A percentile compares a stretch with the other conserved stretches of the same genome.
These are phyloP conservation scores for Drosophila sulfurigaster DNA, from an alignment of 1,140 invertebrate genomes.

Conservation along the genomic window DNA sequence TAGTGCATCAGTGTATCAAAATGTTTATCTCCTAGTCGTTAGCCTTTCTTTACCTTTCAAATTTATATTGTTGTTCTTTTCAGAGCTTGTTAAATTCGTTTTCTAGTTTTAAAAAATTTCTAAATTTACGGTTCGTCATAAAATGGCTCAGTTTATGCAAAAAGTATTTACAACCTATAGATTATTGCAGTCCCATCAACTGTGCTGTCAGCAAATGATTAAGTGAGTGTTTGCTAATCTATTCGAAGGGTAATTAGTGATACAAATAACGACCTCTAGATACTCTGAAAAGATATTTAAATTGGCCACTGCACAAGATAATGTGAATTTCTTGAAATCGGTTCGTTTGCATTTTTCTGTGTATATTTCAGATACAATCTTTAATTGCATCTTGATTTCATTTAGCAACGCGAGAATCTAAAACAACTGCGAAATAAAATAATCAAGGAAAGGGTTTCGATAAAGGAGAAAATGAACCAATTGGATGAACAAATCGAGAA, in stretches of 20 bases:
- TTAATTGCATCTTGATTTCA: neutral
- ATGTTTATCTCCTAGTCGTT: neutral
- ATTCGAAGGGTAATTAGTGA: neutral
- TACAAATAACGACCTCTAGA: neutral
- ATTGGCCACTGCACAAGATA: slow-evolving; percentile 11
- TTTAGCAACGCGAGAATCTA: slow-evolving; percentile 63
- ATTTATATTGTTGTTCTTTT: neutral
- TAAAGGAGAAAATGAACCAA: slow-evolving; percentile 35
- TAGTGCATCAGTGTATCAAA: neutral
- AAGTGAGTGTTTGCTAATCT: slow-evolving; percentile 21
- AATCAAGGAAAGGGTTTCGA: slow-evolving; percentile 37
- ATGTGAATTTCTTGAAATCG: slow-evolving; percentile 59
- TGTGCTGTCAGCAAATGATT: slow-evolving; percentile 14
- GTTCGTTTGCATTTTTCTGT: slow-evolving; percentile 21
- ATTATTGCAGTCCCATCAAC: slow-evolving; percentile 12
- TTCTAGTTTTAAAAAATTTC: slow-evolving; percentile 1
- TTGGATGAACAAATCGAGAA: slow-evolving; percentile 54
- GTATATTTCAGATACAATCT: neutral
- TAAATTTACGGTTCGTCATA: slow-evolving; percentile 24
- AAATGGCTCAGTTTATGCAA: slow-evolving; percentile 18
- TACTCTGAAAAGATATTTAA: slow-evolving; percentile 22
- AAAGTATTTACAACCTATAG: neutral
- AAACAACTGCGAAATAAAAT: slow-evolving; percentile 52
- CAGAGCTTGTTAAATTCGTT: neutral
- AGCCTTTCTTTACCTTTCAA: slow-evolving; percentile 12